These are phyloP conservation scores for Tachuris rubrigastra DNA, from an alignment of 2,113 vertebrate genomes.

Conservation along the genomic window DNA sequence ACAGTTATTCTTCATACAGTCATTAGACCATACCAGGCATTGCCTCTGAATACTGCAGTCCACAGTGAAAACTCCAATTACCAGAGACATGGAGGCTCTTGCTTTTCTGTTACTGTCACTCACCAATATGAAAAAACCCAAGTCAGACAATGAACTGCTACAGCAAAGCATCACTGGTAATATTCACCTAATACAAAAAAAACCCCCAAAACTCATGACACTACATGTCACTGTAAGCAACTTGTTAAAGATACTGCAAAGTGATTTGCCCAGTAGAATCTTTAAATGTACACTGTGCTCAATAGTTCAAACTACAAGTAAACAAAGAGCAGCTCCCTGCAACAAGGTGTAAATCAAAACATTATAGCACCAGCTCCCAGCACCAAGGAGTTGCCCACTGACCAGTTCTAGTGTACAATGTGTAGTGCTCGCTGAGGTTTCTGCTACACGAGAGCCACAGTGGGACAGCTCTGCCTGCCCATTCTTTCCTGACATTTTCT, in stretches of 20 bases:
- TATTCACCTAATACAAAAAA: not conserved
- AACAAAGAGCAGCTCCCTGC: conserved; percentile 59
- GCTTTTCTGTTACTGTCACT: conserved; percentile 49
- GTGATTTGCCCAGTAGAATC: conserved; percentile 12
- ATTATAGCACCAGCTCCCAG: conserved; percentile 71
- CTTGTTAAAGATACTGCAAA: not conserved
- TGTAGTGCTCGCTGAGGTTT: conserved; percentile 57
- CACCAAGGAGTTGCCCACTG: conserved; percentile 61
- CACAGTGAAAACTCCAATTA: not conserved
- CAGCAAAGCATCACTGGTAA: conserved; percentile 24
- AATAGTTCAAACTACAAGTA: conserved; percentile 49
- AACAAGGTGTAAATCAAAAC: conserved; percentile 32
- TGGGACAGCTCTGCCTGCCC: conserved; percentile 11
- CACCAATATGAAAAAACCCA: conserved; percentile 9
- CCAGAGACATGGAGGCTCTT: conserved; percentile 13
- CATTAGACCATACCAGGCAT: not conserved
- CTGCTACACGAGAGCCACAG: not conserved
- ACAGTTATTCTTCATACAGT: not conserved
- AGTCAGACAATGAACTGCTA: conserved; percentile 1
- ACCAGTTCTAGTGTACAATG: conserved; percentile 50
- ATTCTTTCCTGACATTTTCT: not conserved
- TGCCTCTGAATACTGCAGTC: conserved; percentile 12
- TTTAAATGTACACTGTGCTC: conserved; percentile 51
- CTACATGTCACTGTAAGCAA: conserved; percentile 3
- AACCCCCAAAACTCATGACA: not conserved